A percentile compares a stretch with the other conserved stretches of the same genome.
Conservation (phyloP, 2,797 vertebrate species). For the Mormyrus proboscirostris region DNA sequence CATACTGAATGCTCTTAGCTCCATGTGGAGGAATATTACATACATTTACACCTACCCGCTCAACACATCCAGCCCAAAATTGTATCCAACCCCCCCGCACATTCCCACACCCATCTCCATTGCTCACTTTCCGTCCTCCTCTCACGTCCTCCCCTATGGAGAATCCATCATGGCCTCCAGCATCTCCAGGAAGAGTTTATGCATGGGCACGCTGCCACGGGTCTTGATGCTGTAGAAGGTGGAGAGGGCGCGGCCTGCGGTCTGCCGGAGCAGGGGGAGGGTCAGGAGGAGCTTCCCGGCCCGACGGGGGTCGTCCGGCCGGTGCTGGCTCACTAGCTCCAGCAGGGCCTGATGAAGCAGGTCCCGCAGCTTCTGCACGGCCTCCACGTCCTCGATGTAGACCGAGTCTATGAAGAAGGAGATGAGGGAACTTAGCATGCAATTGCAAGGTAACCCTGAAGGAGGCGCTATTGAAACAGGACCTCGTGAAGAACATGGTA, state of each 20-base stretch:
- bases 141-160: slow-evolving; percentile 48
- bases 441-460: background rate
- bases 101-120: background rate
- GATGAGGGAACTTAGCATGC: background rate
- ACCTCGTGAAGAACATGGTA: background rate
- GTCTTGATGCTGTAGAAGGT: slow-evolving; percentile 88
- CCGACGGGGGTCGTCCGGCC: slow-evolving; percentile 63
- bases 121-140: slow-evolving; percentile 27
- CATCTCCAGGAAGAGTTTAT: slow-evolving; percentile 94
- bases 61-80: background rate
- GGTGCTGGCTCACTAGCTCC: slow-evolving; percentile 76
- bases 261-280: slow-evolving; percentile 82
- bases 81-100: slow-evolving; percentile 26
- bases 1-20: background rate
- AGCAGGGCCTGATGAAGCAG: slow-evolving; percentile 81
- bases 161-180: slow-evolving; percentile 95
- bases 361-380: slow-evolving; percentile 83
- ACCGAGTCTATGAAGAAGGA: slow-evolving; percentile 66
- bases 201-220: slow-evolving; percentile 86
- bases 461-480: background rate
- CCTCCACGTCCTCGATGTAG: slow-evolving; percentile 85
- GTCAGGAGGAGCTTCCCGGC: slow-evolving; percentile 83
- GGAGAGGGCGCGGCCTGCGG: slow-evolving; percentile 79
- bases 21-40: background rate
- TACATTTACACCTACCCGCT: background rate